phyloP scores from a whole-genome alignment of 2,797 vertebrate genomes.

The Eulemur coronatus region DNA sequence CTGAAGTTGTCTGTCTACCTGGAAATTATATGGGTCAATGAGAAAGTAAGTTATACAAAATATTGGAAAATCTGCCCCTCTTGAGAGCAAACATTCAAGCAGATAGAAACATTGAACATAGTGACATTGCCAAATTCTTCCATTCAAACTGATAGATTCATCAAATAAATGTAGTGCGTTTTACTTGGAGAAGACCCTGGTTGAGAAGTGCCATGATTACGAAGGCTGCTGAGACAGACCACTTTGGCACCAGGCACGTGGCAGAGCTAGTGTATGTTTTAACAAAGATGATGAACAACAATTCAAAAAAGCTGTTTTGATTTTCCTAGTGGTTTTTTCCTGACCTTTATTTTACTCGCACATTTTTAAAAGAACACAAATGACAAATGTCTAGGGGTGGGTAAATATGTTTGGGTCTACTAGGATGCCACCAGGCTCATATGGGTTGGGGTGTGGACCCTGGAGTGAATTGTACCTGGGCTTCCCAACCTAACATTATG shows the following conservation, averaged over 20 bases:
- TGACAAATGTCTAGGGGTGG: not conserved
- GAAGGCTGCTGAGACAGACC: slow-evolving; percentile 51
- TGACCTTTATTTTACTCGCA: not conserved
- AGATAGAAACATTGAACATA: slow-evolving; percentile 55
- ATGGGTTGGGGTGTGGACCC: not conserved
- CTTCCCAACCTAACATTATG: not conserved
- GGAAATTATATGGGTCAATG: slow-evolving; percentile 67
- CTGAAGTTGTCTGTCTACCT: slow-evolving; percentile 63
- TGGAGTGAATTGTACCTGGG: not conserved
- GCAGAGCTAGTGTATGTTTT: slow-evolving; percentile 51
- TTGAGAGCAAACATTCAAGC: slow-evolving; percentile 19
- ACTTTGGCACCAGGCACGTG: slow-evolving; percentile 64
- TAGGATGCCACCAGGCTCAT: not conserved
- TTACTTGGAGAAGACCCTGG: slow-evolving; percentile 41
- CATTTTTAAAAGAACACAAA: not conserved
- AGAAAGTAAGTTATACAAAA: slow-evolving; percentile 70
- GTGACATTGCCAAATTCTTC: slow-evolving; percentile 21
- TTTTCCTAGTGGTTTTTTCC: not conserved
- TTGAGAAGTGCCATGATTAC: slow-evolving; percentile 69
- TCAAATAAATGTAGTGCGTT: not conserved
- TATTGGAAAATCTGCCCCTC: slow-evolving; percentile 52
- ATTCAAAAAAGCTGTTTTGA: slow-evolving; percentile 42
- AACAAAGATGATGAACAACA: slow-evolving; percentile 71
- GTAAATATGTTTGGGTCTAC: not conserved
- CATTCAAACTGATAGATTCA: not conserved